phyloP scores from a whole-genome alignment of 2,113 vertebrate genomes.

The Apodemus sylvaticus region DNA sequence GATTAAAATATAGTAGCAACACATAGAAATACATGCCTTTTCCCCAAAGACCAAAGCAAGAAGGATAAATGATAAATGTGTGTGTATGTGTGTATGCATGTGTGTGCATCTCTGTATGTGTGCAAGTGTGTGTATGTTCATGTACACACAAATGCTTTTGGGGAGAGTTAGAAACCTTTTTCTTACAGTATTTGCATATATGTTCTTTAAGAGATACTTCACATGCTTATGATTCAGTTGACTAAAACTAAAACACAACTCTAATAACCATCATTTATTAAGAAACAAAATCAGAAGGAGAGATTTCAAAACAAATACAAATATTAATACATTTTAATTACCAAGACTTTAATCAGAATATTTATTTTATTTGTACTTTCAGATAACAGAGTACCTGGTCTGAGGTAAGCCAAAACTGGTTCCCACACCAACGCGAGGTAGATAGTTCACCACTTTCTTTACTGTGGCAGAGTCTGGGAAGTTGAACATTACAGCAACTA shows the following conservation, averaged over 20 bases:
- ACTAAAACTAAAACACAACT: background rate
- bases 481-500: slow-evolving; percentile 98
- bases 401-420: slow-evolving; percentile 96
- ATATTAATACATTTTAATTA: background rate
- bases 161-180: background rate
- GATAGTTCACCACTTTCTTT: slow-evolving; percentile 96
- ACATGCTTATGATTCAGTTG: background rate
- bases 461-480: slow-evolving; percentile 94
- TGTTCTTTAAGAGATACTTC: background rate
- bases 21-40: background rate
- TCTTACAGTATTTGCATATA: background rate
- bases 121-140: background rate
- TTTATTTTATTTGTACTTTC: slow-evolving; percentile 20
- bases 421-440: slow-evolving; percentile 97
- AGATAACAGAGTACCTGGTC: slow-evolving; percentile 89
- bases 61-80: background rate
- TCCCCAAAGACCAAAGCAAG: background rate
- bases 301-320: background rate
- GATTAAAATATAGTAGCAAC: background rate
- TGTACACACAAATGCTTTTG: background rate
- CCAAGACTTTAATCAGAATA: background rate
- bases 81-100: background rate
- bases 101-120: too few species aligned
- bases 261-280: slow-evolving; percentile 35
- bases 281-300: background rate